Base-by-base conservation (phyloP, 1,140 invertebrate genomes). In the Megathymus violae region DNA sequence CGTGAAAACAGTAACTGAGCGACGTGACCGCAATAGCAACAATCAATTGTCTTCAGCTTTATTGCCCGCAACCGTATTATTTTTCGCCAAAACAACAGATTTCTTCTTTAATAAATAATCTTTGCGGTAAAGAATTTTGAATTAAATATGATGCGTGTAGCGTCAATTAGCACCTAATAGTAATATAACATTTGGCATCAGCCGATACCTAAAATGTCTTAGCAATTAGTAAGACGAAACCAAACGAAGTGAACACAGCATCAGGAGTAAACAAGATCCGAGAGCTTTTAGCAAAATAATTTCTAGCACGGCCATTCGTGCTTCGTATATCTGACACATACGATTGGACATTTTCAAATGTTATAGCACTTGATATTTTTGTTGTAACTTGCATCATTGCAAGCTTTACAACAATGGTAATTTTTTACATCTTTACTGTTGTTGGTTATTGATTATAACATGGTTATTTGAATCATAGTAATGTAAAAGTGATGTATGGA, bases 1-100 rank as follows among this genome's bases (percentile, higher is more conserved):
- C 83, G 86, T 88, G 85, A 87, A 90, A 88, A 90, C 79, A 90
- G 85, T 88, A 87, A 90, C 82, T 82, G 80, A 77, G 72, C 83
- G 72, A 89, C 88, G 88, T 90, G 88, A 88, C 80, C 78, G 74
- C 82, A 85, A 82, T 90, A 80, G 64, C 72, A 90, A 90, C 76
- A 84, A 88, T 90, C 86, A 88, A 90, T 89, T 86, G 75, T 69
- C 65, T 80, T 73, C 70, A 82, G 71, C 76, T 85, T 82, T 84
- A 85, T 84, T 78, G 76, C 74, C 62, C n/a, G 46, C 68, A 67
- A 70, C 69, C 59, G 61, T 69, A 52, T 41, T 61, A 52, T 67
- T 66, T 71, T 62, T 71, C 46, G n/a, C 56, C 15, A 46, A 34
- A 41, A 71, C 74, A 77, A 74, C 70, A 76, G 82, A 87, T 86